These are phyloP conservation scores for Amphiprion ocellaris DNA, from an alignment of 2,113 vertebrate genomes.

Conservation along the genomic window DNA sequence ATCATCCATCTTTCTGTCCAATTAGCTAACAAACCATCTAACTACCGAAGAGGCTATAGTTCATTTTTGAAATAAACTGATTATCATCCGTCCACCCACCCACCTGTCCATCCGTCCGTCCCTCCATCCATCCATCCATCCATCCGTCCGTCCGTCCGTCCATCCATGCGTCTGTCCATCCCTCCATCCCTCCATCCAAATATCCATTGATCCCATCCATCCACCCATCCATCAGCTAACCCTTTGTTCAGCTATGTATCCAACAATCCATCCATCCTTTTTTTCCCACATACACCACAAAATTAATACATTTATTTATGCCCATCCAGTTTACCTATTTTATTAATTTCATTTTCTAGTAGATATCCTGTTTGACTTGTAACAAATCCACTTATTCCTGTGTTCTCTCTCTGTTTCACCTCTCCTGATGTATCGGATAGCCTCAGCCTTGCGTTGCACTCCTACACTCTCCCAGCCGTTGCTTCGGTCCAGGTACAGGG, in stretches of 20 bases:
- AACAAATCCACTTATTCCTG: too few relatives aligned
- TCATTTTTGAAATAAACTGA: neutral
- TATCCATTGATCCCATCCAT: neutral
- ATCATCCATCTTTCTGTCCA: neutral
- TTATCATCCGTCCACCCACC: too few relatives aligned
- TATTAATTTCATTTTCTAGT: too few relatives aligned
- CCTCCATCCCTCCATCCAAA: neutral
- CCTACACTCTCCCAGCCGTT: slow-evolving; percentile 88
- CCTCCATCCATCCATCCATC: too few relatives aligned
- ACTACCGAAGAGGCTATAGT: neutral
- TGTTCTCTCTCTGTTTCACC: slow-evolving; percentile 74
- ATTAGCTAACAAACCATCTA: neutral
- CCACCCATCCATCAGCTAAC: neutral
- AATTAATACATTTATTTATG: too few relatives aligned
- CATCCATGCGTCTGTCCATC: too few relatives aligned
- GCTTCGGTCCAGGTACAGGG: slow-evolving; percentile 88
- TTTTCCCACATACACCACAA: too few relatives aligned
- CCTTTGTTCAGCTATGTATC: too few relatives aligned
- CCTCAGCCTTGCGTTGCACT: slow-evolving; percentile 65
- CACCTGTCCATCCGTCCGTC: neutral
- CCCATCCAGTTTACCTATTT: too few relatives aligned
- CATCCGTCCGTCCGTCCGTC: too few relatives aligned
- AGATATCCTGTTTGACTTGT: neutral
- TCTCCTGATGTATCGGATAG: slow-evolving; percentile 85
- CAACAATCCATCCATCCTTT: too few relatives aligned